A percentile compares a stretch with the other conserved stretches of the same genome.
Conservation (phyloP, 2,797 vertebrate species). For the Gymnoscopelus braueri region DNA sequence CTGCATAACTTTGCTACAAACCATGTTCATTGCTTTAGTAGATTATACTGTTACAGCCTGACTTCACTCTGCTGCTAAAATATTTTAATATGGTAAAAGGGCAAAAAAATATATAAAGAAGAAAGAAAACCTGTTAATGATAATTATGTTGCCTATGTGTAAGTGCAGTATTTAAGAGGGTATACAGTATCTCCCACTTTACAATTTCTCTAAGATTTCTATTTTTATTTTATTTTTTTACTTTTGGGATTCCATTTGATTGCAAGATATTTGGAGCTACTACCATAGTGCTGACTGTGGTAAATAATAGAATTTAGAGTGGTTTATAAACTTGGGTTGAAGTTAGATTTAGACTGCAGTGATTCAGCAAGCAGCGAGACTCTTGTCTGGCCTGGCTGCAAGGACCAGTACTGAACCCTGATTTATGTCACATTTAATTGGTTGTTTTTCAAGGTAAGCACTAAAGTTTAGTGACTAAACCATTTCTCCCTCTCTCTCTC, state of each 20-base stretch:
- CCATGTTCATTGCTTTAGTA: constrained; percentile 52
- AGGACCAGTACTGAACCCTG: constrained; percentile 18
- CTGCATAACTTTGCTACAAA: constrained; percentile 56
- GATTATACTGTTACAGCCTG: constrained; percentile 61
- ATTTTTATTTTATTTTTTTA: not conserved
- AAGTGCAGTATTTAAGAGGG: constrained; percentile 29
- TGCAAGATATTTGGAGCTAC: constrained; percentile 26
- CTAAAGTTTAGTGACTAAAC: constrained; percentile 20
- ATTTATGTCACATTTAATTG: constrained; percentile 38
- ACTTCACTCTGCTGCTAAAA: constrained; percentile 64
- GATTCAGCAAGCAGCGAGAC: not conserved
- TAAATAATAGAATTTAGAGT: not conserved
- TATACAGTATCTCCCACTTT: constrained; percentile 23
- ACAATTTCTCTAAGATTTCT: constrained; percentile 3
- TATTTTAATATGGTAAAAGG: constrained; percentile 59
- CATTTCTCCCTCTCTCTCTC: not conserved
- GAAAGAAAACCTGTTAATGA: constrained; percentile 3
- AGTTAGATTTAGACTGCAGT: constrained; percentile 5
- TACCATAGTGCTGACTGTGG: not conserved
- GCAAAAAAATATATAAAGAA: constrained; percentile 7
- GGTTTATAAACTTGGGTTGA: constrained; percentile 5
- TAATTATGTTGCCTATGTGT: constrained; percentile 40
- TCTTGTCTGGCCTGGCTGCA: not conserved
- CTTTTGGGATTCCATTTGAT: constrained; percentile 18
- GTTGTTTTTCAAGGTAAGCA: constrained; percentile 15